Percentiles rank a stretch among this genome's conserved stretches.
Conservation (phyloP, 2,113 vertebrate genomes). For the Phaethornis superciliosus region DNA sequence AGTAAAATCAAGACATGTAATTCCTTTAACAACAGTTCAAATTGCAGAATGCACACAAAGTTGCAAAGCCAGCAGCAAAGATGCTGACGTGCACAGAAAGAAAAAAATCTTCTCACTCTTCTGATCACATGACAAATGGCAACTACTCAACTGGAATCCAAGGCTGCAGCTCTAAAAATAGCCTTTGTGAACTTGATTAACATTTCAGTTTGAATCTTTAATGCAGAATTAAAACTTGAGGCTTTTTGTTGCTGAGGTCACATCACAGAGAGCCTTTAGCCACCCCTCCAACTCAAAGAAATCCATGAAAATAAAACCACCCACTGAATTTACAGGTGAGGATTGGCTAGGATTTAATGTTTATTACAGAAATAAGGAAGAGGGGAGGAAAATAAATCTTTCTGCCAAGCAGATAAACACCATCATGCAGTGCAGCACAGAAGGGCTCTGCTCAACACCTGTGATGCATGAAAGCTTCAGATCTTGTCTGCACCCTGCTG, state of each 20-base stretch:
- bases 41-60: neutral
- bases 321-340: neutral
- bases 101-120: neutral
- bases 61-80: neutral
- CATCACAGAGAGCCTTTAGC: neutral
- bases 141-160: neutral
- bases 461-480: neutral
- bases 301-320: neutral
- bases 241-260: neutral
- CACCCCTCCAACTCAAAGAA: neutral
- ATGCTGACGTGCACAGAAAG: neutral
- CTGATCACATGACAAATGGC: neutral
- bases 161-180: slow-evolving; percentile 22
- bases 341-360: neutral
- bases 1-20: neutral
- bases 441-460: neutral
- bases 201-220: neutral
- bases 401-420: neutral
- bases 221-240: neutral
- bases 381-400: neutral
- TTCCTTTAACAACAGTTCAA: neutral
- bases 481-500: neutral
- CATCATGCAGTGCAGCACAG: neutral
- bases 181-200: neutral
- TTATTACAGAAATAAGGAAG: neutral